Evolutionary conservation across 2,797 vertebrate species (phyloP), one percentile per base, ranked within the genome.

Genomic region (Karalla daura): DNA sequence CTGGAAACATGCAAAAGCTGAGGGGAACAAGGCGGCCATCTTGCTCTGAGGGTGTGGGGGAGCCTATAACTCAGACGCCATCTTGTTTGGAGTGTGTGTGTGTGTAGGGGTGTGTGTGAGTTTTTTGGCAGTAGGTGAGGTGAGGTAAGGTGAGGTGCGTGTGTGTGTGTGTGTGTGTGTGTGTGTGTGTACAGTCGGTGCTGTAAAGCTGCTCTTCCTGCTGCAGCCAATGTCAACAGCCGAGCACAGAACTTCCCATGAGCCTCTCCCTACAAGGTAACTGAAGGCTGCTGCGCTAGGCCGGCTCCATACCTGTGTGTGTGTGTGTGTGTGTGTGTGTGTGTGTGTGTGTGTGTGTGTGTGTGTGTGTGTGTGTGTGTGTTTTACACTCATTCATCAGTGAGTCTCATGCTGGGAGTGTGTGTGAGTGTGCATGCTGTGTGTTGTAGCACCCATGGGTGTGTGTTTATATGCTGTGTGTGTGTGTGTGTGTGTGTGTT

Each of bases 241-340:
- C 45, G n/a, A 43, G 72, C 27, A 64, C 86, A 88, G 86, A 88
- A 86, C 85, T 88, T 88, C 85, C 86, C 88, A 88, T 84, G 82
- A 84, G 82, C 76, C 88, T 85, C 76, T 87, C 86, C 86, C 77
- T 90, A 88, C 44, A 88, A 88, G 88, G 88, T 83, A 86, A 84
- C 80, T 68, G 79, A 72, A 58, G 73, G 37, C 79, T 81, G 70
- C 81, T 74, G 63, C 6, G 27, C 37, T 63, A 25, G 46, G 50
- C 15, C 37, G 6, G 60, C 64, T 64, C 74, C 52, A 60, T 51
- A 45, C 18, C 43, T 61, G 46, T 62, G 45, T 51, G 60, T 63
- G 40, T 50, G 51, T 51, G 32, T 70, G 45, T 47, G 50, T 58
- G 32, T 45, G 59, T 40, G 66, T 41, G 18, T 5, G 5, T 44